A percentile compares a stretch with the other conserved stretches of the same genome.
These are phyloP conservation scores for Gobio gobio DNA, from an alignment of 2,113 vertebrate species.

Conservation along the genomic window DNA sequence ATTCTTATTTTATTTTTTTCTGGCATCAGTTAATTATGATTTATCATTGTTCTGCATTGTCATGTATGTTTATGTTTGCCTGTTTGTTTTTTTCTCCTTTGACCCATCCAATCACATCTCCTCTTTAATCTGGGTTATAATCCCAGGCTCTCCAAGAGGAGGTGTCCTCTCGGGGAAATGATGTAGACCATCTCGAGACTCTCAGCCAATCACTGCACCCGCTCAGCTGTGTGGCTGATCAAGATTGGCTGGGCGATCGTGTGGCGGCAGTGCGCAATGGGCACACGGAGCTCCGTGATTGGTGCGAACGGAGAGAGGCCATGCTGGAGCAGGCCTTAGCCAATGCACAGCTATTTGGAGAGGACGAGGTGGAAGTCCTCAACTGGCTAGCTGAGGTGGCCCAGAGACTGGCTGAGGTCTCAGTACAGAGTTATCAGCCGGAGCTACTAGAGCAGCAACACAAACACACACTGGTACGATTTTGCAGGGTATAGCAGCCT, in stretches of 20 bases:
- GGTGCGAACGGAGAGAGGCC: constrained; percentile 83
- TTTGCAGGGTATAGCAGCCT: not conserved
- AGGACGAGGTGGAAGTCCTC: constrained; percentile 99
- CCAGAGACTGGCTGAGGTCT: constrained; percentile 89
- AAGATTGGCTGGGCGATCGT: constrained; percentile 83
- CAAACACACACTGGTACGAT: constrained; percentile 90
- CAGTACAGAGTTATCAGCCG: constrained; percentile 88
- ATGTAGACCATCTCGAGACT: constrained; percentile 80
- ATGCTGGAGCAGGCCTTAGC: constrained; percentile 92
- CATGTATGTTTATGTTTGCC: constrained; percentile 74
- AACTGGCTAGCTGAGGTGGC: constrained; percentile 99
- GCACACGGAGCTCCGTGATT: constrained; percentile 83
- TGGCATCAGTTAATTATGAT: constrained; percentile 50
- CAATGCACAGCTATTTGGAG: constrained; percentile 95
- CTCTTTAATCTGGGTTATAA: constrained; percentile 33
- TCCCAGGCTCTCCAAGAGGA: constrained; percentile 91
- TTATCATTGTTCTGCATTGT: constrained; percentile 67
- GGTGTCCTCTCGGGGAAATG: constrained; percentile 80
- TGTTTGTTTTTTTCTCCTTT: constrained; percentile 63
- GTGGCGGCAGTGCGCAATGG: constrained; percentile 81
- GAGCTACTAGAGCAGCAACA: constrained; percentile 91
- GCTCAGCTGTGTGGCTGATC: constrained; percentile 85
- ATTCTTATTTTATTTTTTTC: constrained; percentile 19
- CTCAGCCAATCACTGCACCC: constrained; percentile 84
- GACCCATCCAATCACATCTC: constrained; percentile 36